Evolutionary conservation across 64 coral and sea anemone species (phyloP), one percentile per base, ranked within the genome.

Genomic region (Hydrozoanthus tunicans): DNA sequence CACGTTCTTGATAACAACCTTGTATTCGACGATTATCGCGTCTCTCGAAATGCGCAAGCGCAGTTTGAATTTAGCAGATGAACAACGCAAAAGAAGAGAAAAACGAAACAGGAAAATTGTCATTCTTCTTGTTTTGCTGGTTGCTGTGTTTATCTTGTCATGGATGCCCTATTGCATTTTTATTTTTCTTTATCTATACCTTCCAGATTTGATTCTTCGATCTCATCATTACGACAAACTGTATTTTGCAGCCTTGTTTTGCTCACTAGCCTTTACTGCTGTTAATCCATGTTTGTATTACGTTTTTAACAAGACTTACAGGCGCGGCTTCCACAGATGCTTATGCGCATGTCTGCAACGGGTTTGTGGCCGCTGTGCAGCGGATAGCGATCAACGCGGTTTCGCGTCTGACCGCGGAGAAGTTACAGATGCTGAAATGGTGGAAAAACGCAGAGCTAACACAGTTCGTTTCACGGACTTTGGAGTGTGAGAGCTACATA

Each of bases 141-240:
- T 88, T 7, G 55, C 12, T 10, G 69, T 75, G 11, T 88, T 88
- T 59, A 20, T 75, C 9, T 27, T 88, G 12, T 88, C 84, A 10
- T 88, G 84, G 84, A 88, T 69, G 43, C 84, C 84, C 14, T 88
- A 88, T 27, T 60, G 84, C 54, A 73, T 88, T 24, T 88, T 88
- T 23, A 75, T 88, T 25, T 88, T 88, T 60, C 84, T 88, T 56
- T 73, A 88, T 88, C 68, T 75, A 43, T 88, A 51, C 70, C 84
- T n/a, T 25, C 69, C 68, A 75, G 56, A 4, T 14, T 25, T 88
- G 17, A 82, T 88, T 51, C 23, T 15, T 59, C 14, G 61, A 74
- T 82, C 84, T 51, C 20, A 27, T 62, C 84, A 88, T 59, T 74
- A 75, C 32, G 3, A 10, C 3, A 60, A 27, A 27, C 25, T 88